Percentiles rank a stretch among this genome's conserved stretches.
These are phyloP conservation scores for Dione juno DNA, from an alignment of 2,888 invertebrate species.

Conservation along the genomic window DNA sequence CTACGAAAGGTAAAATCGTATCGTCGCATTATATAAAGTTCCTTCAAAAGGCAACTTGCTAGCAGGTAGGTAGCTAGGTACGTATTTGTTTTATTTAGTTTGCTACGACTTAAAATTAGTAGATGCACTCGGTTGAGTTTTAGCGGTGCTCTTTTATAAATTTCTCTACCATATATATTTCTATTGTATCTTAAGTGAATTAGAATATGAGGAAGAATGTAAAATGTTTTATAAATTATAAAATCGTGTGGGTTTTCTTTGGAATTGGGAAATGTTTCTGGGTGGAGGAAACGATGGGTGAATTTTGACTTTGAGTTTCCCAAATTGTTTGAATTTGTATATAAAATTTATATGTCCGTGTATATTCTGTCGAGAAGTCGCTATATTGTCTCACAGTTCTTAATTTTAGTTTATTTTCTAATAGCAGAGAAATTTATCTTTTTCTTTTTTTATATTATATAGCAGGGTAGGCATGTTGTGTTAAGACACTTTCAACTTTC, in stretches of 20 bases:
- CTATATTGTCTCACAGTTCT: neutral
- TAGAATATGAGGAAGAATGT: constrained; percentile 19
- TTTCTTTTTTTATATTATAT: neutral
- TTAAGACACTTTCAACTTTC: neutral
- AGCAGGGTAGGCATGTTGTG: too few species aligned
- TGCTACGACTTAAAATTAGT: constrained; percentile 45
- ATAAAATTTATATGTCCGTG: too few species aligned
- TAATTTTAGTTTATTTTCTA: neutral
- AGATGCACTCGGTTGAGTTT: constrained; percentile 38
- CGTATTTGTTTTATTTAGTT: constrained; percentile 52
- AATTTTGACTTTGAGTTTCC: too few species aligned
- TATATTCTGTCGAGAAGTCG: neutral
- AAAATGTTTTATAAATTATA: constrained; percentile 6
- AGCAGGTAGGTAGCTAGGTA: neutral
- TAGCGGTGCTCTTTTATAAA: constrained; percentile 46
- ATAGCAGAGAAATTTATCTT: neutral
- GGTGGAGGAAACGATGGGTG: too few species aligned
- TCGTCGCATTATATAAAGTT: constrained; percentile 45
- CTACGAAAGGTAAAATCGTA: neutral
- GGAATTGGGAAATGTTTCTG: neutral
- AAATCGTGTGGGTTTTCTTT: neutral
- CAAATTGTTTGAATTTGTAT: too few species aligned
- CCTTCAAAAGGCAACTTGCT: constrained; percentile 56
- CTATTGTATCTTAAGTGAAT: constrained; percentile 28
- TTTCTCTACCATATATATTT: constrained; percentile 27